Evolutionary conservation across 2,888 invertebrate genomes (phyloP).

Genomic region (Amphipyra berbera): DNA sequence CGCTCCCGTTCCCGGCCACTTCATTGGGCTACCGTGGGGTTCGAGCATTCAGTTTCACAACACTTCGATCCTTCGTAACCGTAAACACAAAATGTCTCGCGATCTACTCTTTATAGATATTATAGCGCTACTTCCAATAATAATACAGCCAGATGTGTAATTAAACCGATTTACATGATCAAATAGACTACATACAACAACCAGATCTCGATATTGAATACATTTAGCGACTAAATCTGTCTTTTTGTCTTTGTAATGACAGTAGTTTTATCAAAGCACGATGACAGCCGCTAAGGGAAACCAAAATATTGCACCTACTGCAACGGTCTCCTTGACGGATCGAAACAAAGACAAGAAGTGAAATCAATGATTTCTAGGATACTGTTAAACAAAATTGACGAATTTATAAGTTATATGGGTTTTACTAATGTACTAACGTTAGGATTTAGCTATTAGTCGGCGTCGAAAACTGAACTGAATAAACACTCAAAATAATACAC

Average conservation of each 20-base stretch:
- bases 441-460: slow-evolving; percentile 86
- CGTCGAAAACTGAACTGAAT: slow-evolving; percentile 91
- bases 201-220: slow-evolving; percentile 68
- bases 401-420: slow-evolving; percentile 74
- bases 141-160: slow-evolving; percentile 66
- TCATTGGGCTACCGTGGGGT: slow-evolving; percentile 92
- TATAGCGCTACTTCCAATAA: slow-evolving; percentile 62
- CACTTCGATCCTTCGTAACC: slow-evolving; percentile 74
- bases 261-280: slow-evolving; percentile 81
- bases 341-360: slow-evolving; percentile 88
- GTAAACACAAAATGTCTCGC: slow-evolving; percentile 80
- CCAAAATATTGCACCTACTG: slow-evolving; percentile 89
- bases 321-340: slow-evolving; percentile 88
- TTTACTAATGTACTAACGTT: slow-evolving; percentile 85
- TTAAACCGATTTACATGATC: slow-evolving; percentile 79
- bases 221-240: slow-evolving; percentile 74
- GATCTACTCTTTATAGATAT: slow-evolving; percentile 69
- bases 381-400: slow-evolving; percentile 62
- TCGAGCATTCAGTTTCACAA: slow-evolving; percentile 89
- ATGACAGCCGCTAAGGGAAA: slow-evolving; percentile 87
- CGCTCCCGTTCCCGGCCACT: slow-evolving; percentile 93
- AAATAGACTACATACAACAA: slow-evolving; percentile 66
- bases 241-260: slow-evolving; percentile 85
- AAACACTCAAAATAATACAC: slow-evolving; percentile 90
- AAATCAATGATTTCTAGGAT: slow-evolving; percentile 69